Conservation (phyloP, 1,140 invertebrate species). For the Paracyclopina nana region DNA sequence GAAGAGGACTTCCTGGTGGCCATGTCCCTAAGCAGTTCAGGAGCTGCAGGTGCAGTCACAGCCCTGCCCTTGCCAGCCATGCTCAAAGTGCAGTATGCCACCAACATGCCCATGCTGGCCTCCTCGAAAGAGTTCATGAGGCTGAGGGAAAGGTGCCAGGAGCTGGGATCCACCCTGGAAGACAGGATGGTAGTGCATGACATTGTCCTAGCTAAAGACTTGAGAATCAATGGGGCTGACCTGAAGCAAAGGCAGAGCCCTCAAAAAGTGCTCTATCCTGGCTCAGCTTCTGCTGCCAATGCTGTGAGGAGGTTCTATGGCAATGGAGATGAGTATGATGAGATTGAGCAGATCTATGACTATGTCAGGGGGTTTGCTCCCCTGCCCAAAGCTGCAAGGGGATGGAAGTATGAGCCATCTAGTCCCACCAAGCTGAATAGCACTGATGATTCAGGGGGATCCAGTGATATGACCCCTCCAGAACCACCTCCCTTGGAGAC, state of each 20-base stretch:
- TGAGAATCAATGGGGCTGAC: constrained; percentile 12
- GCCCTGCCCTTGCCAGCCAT: constrained; percentile 63
- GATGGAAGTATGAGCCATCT: background rate
- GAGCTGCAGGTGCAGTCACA: constrained; percentile 47
- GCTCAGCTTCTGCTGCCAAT: background rate
- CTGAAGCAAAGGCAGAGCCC: constrained; percentile 17
- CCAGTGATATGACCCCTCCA: constrained; percentile 25
- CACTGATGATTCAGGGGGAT: constrained; percentile 37
- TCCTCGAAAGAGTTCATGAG: constrained; percentile 55
- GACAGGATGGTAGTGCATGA: background rate
- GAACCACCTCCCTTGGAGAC: constrained; percentile 60
- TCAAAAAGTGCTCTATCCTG: too few relatives aligned
- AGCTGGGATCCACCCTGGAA: constrained; percentile 32
- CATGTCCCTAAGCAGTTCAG: constrained; percentile 47
- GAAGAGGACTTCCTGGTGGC: constrained; percentile 62
- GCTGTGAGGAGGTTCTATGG: background rate
- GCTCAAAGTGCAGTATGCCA: constrained; percentile 57
- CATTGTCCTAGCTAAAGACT: constrained; percentile 5
- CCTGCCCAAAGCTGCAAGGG: constrained; percentile 39
- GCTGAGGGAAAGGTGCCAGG: constrained; percentile 53
- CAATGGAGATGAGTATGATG: constrained; percentile 59
- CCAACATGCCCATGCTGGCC: constrained; percentile 58
- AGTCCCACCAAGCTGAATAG: background rate
- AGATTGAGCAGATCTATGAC: constrained; percentile 90
- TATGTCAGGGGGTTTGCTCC: constrained; percentile 79